Evolutionary conservation across 2,797 vertebrate species (phyloP), one percentile per base, ranked within the genome.

Genomic region (Amniataba percoides): DNA sequence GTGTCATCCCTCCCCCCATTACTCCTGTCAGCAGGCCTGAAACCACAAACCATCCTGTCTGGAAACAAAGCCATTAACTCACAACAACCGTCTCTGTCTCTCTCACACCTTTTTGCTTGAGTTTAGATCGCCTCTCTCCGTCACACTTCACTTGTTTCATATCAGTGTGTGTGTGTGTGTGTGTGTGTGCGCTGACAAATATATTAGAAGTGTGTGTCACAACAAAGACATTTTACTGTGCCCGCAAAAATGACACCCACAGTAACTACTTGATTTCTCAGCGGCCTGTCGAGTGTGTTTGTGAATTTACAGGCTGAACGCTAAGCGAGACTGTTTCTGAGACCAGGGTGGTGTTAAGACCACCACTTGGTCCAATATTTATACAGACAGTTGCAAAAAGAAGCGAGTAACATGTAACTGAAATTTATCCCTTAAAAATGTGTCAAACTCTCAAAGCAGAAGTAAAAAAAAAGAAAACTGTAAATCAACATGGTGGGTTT

Each of bases 1-100:
- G 78, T 87, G 78, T 92, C 86, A 87, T 93, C 88, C 90, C 82
- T 91, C 83, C 85, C 85, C 85, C 86, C 82, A 77, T 78, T 77
- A 81, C 81, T 91, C 90, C 88, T 89, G 89, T 91, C 86, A 93
- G 86, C 91, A 90, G 85, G 87, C 78, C 83, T 64, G 75, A 89
- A 87, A 90, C 85, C 89, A 89, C 88, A 89, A 82, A 87, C 83
- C 80, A 82, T 70, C 84, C 65, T 45, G 71, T 83, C 88, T 90
- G 83, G 78, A 89, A 82, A 84, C 85, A 89, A 83, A 89, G 71
- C 84, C 71, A 86, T 84, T 85, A 80, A 81, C 83, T 84, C 82
- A 80, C 77, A 84, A 81, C 81, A 82, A 73, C 57, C 64, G 42
- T 81, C 75, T 78, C 61, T 51, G 74, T 82, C 64, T 83, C 70